phyloP scores from a whole-genome alignment of 2,113 vertebrate genomes.

The Xenotilapia caudafasciata region DNA sequence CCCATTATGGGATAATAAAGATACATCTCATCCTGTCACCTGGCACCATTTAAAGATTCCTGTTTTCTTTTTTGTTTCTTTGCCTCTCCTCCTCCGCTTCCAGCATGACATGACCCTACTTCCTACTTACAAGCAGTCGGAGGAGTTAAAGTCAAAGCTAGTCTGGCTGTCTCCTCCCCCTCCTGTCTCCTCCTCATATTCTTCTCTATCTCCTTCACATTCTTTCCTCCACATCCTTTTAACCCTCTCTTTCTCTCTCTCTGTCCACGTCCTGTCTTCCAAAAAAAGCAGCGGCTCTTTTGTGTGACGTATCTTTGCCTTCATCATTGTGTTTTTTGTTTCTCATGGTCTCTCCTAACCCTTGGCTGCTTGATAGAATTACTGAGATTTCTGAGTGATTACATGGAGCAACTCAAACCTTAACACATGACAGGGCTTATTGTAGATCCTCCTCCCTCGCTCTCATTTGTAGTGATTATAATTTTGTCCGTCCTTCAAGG shows the following conservation, averaged over 20 bases:
- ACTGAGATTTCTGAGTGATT: conserved; percentile 37
- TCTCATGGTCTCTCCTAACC: not conserved
- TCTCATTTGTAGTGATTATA: not conserved
- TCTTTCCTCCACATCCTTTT: conserved; percentile 31
- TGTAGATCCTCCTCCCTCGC: not conserved
- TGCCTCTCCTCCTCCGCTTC: not conserved
- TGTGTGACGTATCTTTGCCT: not conserved
- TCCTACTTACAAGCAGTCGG: not conserved
- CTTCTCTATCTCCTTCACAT: not conserved
- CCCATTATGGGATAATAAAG: not conserved
- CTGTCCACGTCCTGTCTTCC: conserved; percentile 2
- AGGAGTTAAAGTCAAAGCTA: not conserved
- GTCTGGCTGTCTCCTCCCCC: conserved; percentile 17
- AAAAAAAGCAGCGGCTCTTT: not conserved
- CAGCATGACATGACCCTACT: not conserved
- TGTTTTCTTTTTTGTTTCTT: not conserved
- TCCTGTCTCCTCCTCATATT: conserved; percentile 30
- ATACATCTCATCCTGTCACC: not conserved
- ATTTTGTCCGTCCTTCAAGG: not conserved
- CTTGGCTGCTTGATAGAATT: conserved; percentile 10
- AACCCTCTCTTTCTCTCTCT: not conserved
- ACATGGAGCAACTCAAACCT: conserved; percentile 34
- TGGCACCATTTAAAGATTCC: not conserved
- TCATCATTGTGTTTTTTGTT: not conserved
- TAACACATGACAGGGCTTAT: conserved; percentile 50